These are phyloP conservation scores for Rattus rattus DNA, from an alignment of 2,113 vertebrate species.

Conservation along the genomic window DNA sequence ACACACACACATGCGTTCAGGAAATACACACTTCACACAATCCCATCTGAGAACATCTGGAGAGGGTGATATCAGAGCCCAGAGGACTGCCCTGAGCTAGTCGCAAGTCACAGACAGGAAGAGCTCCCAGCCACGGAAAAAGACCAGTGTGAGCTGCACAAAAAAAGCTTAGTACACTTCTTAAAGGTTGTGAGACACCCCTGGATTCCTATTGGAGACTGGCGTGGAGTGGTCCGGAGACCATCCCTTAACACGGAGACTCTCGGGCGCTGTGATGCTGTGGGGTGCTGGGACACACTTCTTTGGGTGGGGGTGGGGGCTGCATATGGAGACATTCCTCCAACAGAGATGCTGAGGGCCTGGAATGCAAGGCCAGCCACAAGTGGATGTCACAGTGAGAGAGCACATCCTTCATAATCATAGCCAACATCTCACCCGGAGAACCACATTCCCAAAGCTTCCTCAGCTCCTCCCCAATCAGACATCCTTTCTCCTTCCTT, in stretches of 20 bases:
- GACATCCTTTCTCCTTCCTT: not conserved
- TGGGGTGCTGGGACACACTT: not conserved
- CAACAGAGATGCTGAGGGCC: not conserved
- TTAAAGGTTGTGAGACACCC: not conserved
- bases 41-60: not conserved
- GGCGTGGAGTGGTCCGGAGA: not conserved
- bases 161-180: not conserved
- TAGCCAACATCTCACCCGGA: not conserved
- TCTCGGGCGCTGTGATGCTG: not conserved
- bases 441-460: not conserved
- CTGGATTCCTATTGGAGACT: not conserved
- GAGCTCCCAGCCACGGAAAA: not conserved
- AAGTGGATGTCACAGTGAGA: not conserved
- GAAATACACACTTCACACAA: not conserved
- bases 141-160: not conserved
- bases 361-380: not conserved
- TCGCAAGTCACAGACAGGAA: not conserved
- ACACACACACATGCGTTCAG: not conserved
- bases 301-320: not conserved
- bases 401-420: accelerated
- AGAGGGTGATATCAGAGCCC: not conserved
- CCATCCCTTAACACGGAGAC: not conserved
- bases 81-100: not conserved
- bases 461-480: not conserved
- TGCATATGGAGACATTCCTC: not conserved